A percentile compares a stretch with the other conserved stretches of the same genome.
Conservation (phyloP, 2,113 vertebrate genomes). For the Anhinga anhinga region DNA sequence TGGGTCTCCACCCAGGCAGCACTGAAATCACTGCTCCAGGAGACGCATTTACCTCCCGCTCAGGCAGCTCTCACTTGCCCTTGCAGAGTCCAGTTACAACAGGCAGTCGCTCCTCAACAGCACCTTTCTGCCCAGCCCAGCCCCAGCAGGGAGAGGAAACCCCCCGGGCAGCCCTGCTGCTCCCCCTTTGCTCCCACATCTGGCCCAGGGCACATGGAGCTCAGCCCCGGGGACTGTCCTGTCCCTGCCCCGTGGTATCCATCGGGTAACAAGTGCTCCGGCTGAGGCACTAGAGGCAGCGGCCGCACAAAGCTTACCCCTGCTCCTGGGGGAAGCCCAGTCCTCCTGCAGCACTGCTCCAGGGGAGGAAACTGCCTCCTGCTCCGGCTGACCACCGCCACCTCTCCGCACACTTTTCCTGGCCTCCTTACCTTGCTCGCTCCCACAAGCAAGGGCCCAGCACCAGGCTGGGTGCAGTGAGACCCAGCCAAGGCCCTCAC, state of each 20-base stretch:
- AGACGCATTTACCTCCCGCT: background rate
- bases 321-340: background rate
- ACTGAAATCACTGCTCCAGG: background rate
- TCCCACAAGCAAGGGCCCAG: background rate
- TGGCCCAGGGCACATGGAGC: background rate
- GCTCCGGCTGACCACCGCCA: background rate
- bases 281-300: background rate
- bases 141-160: background rate
- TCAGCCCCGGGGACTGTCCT: background rate
- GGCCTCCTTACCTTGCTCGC: background rate
- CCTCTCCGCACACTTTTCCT: background rate
- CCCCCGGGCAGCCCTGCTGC: background rate
- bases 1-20: background rate
- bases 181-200: background rate
- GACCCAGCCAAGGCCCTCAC: background rate
- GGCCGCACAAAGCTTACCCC: background rate
- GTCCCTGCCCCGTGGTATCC: background rate
- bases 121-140: background rate
- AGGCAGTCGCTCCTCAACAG: background rate
- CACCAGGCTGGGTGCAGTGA: background rate
- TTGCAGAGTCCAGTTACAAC: background rate
- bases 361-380: accelerated
- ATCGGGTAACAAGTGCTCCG: background rate
- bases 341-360: background rate
- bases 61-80: background rate